A percentile compares a stretch with the other conserved stretches of the same genome.
Evolutionary conservation across 2,888 invertebrate genomes (phyloP).

Genomic region (Scelioninae gen. 1): DNA sequence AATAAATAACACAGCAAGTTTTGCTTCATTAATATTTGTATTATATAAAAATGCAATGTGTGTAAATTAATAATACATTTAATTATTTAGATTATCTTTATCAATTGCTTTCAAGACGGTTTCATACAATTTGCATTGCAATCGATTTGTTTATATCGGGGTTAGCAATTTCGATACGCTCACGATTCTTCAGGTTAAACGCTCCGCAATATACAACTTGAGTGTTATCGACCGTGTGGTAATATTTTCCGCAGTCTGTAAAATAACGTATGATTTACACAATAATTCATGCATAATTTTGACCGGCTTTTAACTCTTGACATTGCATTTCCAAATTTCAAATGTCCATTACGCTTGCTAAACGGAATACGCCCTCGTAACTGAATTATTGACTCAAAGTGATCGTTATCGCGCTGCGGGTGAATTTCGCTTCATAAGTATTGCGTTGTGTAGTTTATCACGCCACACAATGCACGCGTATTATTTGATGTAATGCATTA

Average conservation of each 20-base stretch:
- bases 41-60: too few relatives aligned
- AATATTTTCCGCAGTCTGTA: constrained; percentile 28
- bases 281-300: constrained; percentile 62
- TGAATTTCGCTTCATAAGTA: constrained; percentile 67
- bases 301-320: constrained; percentile 53
- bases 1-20: too few relatives aligned
- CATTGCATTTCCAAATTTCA: constrained; percentile 63
- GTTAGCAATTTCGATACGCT: constrained; percentile 13
- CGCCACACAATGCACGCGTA: constrained; percentile 18
- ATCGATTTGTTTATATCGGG: too few relatives aligned
- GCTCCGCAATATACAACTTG: constrained; percentile 23
- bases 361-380: constrained; percentile 66
- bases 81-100: too few relatives aligned
- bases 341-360: constrained; percentile 68
- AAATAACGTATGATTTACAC: constrained; percentile 51
- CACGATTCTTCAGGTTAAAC: constrained; percentile 21
- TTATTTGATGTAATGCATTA: constrained; percentile 26
- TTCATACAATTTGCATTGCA: too few relatives aligned
- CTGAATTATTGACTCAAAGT: constrained; percentile 74
- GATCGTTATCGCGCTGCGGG: constrained; percentile 72
- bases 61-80: too few relatives aligned
- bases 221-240: constrained; percentile 30
- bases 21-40: too few relatives aligned
- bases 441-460: constrained; percentile 40
- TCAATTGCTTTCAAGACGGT: too few relatives aligned